A percentile compares a stretch with the other conserved stretches of the same genome.
These are phyloP conservation scores for Paraplagusia blochii DNA, from an alignment of 2,113 vertebrate species.

Conservation along the genomic window DNA sequence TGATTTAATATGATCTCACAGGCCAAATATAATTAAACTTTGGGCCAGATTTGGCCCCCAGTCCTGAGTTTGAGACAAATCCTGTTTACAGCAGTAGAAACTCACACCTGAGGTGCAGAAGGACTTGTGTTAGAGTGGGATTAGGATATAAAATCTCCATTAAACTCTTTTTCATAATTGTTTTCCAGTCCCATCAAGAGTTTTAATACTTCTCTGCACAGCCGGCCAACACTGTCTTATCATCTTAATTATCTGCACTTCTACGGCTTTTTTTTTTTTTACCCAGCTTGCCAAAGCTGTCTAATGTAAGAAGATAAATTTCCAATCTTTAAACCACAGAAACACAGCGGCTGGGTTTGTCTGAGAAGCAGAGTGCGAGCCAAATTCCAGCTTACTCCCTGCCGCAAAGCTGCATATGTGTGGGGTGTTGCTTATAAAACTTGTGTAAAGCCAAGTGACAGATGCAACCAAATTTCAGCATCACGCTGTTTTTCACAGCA, in stretches of 20 bases:
- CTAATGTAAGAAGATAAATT: slow-evolving; percentile 14
- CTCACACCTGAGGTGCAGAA: slow-evolving; percentile 11
- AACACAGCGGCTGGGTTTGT: slow-evolving; percentile 27
- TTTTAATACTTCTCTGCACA: background rate
- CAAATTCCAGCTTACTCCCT: slow-evolving; percentile 31
- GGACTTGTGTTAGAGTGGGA: slow-evolving; percentile 9
- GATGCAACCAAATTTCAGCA: background rate
- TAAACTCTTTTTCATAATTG: slow-evolving; percentile 24
- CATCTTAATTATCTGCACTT: slow-evolving; percentile 6
- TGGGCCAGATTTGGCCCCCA: too few species aligned
- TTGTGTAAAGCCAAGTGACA: slow-evolving; percentile 3
- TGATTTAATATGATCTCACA: too few species aligned
- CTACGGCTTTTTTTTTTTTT: slow-evolving; percentile 33
- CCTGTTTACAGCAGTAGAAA: slow-evolving; percentile 55
- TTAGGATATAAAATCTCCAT: too few species aligned
- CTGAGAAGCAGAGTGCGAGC: slow-evolving; percentile 19
- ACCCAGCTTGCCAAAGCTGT: slow-evolving; percentile 7
- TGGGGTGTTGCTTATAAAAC: slow-evolving; percentile 11
- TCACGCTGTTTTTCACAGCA: slow-evolving; percentile 1
- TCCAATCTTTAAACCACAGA: slow-evolving; percentile 10
- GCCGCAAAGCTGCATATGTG: slow-evolving; percentile 33
- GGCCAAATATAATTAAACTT: too few species aligned
- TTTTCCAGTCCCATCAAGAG: too few species aligned
- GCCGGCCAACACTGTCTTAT: slow-evolving; percentile 3
- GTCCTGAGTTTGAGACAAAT: too few species aligned